Conservation (phyloP, 64 coral and sea anemone species). For the Astreopora myriophthalma region DNA sequence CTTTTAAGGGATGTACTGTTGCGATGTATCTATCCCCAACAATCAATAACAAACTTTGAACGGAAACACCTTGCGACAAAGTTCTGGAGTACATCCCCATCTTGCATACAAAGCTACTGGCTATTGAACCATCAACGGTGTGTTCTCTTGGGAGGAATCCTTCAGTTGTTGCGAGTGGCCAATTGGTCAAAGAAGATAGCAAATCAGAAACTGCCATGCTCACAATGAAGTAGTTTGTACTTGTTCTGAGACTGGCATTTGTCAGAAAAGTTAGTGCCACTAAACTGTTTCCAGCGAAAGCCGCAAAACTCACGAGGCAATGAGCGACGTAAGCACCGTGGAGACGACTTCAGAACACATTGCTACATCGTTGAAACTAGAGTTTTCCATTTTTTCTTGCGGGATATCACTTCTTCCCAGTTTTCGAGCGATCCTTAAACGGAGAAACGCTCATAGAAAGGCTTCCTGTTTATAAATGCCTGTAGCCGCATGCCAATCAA, state of each 20-base stretch:
- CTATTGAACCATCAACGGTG: not conserved
- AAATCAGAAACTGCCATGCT: conserved; percentile 2
- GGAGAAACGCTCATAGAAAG: too few species aligned
- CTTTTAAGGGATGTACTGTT: not conserved
- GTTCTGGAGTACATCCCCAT: not conserved
- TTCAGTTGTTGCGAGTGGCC: not conserved
- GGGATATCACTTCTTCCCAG: too few species aligned
- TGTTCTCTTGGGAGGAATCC: not conserved
- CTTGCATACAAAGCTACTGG: not conserved
- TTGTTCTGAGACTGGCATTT: not conserved
- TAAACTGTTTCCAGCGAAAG: not conserved
- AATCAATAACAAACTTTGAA: not conserved
- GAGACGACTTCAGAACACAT: not conserved
- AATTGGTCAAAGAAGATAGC: not conserved
- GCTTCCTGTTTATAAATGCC: too few species aligned
- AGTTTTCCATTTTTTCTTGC: too few species aligned
- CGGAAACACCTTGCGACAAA: not conserved
- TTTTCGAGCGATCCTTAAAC: too few species aligned
- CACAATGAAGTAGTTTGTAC: conserved; percentile 2
- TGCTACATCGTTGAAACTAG: too few species aligned
- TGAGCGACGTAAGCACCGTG: not conserved
- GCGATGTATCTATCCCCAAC: not conserved
- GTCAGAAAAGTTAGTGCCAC: not conserved
- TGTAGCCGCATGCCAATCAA: too few species aligned
- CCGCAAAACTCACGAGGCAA: not conserved